Base-by-base conservation (phyloP, 2,113 vertebrate genomes). In the Pipa parva region DNA sequence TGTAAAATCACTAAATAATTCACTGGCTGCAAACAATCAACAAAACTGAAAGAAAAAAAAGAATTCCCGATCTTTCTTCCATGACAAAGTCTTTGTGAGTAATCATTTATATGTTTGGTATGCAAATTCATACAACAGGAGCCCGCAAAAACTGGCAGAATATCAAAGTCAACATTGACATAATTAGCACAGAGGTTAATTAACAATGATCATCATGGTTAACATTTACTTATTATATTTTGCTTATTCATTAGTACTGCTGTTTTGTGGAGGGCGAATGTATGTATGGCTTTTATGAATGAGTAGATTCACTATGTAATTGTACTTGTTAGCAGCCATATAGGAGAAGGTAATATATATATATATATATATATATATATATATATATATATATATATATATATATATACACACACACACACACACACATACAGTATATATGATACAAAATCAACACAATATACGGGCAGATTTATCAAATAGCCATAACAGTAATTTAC, bases 141-240 rank as follows among this genome's bases (percentile, higher is more conserved):
- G 33, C 25, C 26, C 24, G 18, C 36, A 59, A 39, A 49, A 51
- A 33, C 25, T 61, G 63, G 56, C 36, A 56, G 57, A 37, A 58
- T 59, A 64, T 59, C 54, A 60, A 52, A 66, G 51, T 48, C 71
- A 68, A 63, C 51, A 58, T 67, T 42, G 33, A 62, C 54, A 50
- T 39, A 63, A 73, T 45, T 71, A 71, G 42, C 54, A 49, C 51
- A 63, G 59, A 71, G 63, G 59, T 71, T 58, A 73, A 67, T 63
- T 68, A 61, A 63, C 25, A 72, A 68, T 13, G 27, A 28, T 58
- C 24, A 66, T 62, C n/a, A 36, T 6, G 10, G 27, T 29, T 55
- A 25, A 54, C 63, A 33, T 54, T 60, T 39, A 18, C 52, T 25
- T 45, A 51, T 63, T 57, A 31, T 26, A 39, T 48, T 59, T 56